A percentile compares a stretch with the other conserved stretches of the same genome.
These are phyloP conservation scores for Hypomecis punctinalis DNA, from an alignment of 2,888 invertebrate genomes.

Conservation along the genomic window DNA sequence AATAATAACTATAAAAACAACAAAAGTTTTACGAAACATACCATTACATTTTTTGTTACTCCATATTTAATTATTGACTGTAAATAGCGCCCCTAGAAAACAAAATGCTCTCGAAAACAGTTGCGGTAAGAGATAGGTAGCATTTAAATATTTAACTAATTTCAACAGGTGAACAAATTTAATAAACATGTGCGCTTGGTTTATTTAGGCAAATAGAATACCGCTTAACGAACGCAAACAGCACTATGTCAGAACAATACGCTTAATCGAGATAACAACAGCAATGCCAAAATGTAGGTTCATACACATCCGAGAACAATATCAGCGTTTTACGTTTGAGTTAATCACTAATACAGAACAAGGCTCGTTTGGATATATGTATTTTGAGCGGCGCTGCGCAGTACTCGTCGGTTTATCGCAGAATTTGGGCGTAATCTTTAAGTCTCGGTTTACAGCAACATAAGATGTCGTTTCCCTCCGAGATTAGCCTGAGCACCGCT, in stretches of 20 bases:
- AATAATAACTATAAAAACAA: no score
- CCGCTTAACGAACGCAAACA: not conserved
- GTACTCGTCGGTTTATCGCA: slow-evolving; percentile 50
- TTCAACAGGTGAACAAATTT: not conserved
- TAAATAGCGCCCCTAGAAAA: no score
- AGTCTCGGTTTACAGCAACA: slow-evolving; percentile 53
- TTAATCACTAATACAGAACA: slow-evolving; percentile 36
- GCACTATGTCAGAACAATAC: slow-evolving; percentile 9
- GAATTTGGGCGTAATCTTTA: slow-evolving; percentile 57
- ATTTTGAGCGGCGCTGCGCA: slow-evolving; percentile 35
- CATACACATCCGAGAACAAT: slow-evolving; percentile 14
- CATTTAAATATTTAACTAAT: no score
- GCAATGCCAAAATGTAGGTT: not conserved
- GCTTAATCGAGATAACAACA: slow-evolving; percentile 11
- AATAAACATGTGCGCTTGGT: not conserved
- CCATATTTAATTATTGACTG: no score
- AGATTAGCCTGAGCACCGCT: slow-evolving; percentile 49
- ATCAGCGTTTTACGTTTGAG: slow-evolving; percentile 31
- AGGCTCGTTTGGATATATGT: slow-evolving; percentile 23
- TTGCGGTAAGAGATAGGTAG: no score
- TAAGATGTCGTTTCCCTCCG: slow-evolving; percentile 53
- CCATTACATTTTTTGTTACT: no score
- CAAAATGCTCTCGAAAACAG: no score
- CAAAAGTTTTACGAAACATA: no score
- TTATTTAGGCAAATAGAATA: not conserved